Base-by-base conservation (phyloP, 2,113 vertebrate genomes). In the Ginglymostoma cirratum region DNA sequence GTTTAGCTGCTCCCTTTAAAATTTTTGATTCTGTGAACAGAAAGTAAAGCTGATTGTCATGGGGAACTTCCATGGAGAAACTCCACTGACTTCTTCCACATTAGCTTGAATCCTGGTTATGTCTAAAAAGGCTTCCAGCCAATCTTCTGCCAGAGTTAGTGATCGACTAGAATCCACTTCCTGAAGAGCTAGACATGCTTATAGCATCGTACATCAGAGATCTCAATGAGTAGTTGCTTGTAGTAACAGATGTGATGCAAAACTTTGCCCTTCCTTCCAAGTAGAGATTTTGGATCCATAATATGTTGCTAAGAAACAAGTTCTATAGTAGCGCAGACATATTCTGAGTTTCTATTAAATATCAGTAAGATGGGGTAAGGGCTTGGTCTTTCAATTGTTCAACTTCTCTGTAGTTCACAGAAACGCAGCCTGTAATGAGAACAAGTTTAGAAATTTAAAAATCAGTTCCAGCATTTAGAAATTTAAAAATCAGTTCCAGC, bases 371-470 rank as follows among this genome's bases (percentile, higher is more conserved):
- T 6, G 42, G 65, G 34, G 34, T 38, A 38, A 38, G 89, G 6
- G 5, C 14, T 38, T 92, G 61, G n/a, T 38, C 61, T 34, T 23
- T 93, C 61, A 95, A 30, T 48, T 45, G 6, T 30, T 76, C 69
- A 72, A 72, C 94, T 93, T 72, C 69, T 95, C 94, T 95, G 94
- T 0, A 95, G 67, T 45, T 72, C 21, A 19, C 94, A 95, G 69
- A 95, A 95, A 70, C 94, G 94, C 30, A 24, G 69, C 94, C 94
- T 95, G 69, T 17, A 95, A 76, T 95, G 94, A 23, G 45, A 95
- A 72, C 38, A 72, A 72, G 72, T 76, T 42, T 48, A 45, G 42
- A 42, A 23, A 95, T 95, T 72, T 90, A 90, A 95, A 61, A 45
- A 70, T 70, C n/a, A n/a, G n/a, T n/a, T n/a, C n/a, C n/a, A n/a